phyloP scores from a whole-genome alignment of 2,113 vertebrate genomes.

The Salvelinus sp. region DNA sequence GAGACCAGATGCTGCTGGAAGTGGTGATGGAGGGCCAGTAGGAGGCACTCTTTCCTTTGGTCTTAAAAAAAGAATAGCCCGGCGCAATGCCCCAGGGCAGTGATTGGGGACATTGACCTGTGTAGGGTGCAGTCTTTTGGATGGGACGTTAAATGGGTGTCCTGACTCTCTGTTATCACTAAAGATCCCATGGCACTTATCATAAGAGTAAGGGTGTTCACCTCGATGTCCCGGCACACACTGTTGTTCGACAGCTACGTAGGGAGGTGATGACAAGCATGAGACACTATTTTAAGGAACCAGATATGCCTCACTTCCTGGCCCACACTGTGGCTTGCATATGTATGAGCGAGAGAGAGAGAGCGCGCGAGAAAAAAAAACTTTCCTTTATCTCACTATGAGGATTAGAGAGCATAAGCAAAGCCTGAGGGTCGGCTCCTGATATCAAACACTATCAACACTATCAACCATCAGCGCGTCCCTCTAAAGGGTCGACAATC shows the following conservation, averaged over 20 bases:
- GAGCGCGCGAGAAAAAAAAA: constrained; percentile 5
- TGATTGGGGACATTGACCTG: no score
- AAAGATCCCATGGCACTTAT: no score
- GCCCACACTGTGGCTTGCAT: not conserved
- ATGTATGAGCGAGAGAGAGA: constrained; percentile 42
- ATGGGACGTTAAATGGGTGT: no score
- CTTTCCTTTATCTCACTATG: constrained; percentile 47
- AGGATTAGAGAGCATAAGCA: constrained; percentile 61
- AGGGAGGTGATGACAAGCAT: constrained; percentile 31
- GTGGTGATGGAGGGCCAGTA: no score
- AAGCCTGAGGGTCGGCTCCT: constrained; percentile 41
- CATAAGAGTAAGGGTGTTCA: no score
- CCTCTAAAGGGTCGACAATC: constrained; percentile 41
- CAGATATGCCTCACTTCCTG: not conserved
- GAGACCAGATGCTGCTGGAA: no score
- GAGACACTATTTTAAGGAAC: constrained; percentile 6
- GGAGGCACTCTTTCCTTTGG: no score
- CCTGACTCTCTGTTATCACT: no score
- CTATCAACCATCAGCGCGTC: not conserved
- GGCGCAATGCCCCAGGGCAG: no score
- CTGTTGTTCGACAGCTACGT: not conserved
- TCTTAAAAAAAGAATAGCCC: no score
- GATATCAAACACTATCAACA: constrained; percentile 57
- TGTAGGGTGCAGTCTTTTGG: no score
- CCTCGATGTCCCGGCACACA: not conserved